These are phyloP conservation scores for Chinchilla lanigera DNA, from an alignment of 2,113 vertebrate genomes.

Conservation along the genomic window DNA sequence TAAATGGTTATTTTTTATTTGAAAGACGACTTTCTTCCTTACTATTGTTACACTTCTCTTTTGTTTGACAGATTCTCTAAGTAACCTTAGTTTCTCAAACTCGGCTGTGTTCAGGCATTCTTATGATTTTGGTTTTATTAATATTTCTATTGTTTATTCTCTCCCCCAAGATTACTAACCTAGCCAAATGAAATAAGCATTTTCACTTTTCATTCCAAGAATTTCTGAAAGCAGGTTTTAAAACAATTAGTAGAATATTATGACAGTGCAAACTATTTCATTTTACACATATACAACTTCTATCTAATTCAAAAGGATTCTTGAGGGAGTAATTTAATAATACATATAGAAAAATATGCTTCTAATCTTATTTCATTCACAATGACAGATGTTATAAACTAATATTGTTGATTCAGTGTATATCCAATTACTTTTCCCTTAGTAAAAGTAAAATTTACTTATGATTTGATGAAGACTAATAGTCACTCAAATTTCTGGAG, in stretches of 20 bases:
- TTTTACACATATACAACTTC: not conserved
- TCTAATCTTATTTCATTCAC: not conserved
- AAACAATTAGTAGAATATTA: not conserved
- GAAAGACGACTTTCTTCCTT: not conserved
- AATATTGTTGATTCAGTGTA: constrained; percentile 33
- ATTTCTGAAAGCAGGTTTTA: not conserved
- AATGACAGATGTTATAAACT: constrained; percentile 27
- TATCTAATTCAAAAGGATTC: not conserved
- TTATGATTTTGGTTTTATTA: not conserved
- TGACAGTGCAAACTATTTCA: not conserved
- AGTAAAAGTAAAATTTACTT: constrained; percentile 11
- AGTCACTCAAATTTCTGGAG: constrained; percentile 6
- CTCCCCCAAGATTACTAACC: not conserved
- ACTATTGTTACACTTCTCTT: not conserved
- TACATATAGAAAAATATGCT: not conserved
- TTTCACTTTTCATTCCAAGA: not conserved
- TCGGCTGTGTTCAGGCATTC: not conserved
- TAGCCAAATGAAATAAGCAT: not conserved
- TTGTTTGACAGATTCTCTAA: not conserved
- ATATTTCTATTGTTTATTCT: not conserved
- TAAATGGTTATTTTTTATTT: not conserved
- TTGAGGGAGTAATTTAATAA: constrained; percentile 1
- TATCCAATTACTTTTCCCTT: constrained; percentile 22
- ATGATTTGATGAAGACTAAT: constrained; percentile 5
- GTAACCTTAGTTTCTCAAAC: not conserved